Percentiles rank a stretch among this genome's conserved stretches.
Evolutionary conservation across 2,113 vertebrate species (phyloP).

Genomic region (Orientallactaga bullata): DNA sequence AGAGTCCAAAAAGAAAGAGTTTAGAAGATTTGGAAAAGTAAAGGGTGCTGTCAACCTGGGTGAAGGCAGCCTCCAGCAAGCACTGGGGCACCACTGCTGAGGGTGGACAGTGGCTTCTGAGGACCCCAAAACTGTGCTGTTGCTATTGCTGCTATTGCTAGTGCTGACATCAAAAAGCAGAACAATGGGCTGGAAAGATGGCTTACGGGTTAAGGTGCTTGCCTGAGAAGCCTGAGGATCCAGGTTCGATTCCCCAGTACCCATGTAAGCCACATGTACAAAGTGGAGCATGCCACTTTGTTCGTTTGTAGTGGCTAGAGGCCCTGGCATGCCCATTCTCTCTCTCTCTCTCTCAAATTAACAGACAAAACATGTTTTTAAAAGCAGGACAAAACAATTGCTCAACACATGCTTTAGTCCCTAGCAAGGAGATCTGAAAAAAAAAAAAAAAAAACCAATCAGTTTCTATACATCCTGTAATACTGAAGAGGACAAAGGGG

Average conservation of each 20-base stretch:
- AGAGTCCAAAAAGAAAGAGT: not conserved
- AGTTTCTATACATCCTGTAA: not conserved
- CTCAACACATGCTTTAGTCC: not conserved
- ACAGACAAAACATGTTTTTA: no score
- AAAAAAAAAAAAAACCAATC: not conserved
- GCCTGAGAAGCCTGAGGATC: no score
- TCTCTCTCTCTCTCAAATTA: no score
- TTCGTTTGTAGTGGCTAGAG: no score
- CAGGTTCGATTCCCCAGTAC: no score
- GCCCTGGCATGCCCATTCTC: no score
- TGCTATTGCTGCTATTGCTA: not conserved
- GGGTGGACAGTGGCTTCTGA: not conserved
- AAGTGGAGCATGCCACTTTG: no score
- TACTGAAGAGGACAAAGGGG: not conserved
- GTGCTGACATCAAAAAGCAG: not conserved
- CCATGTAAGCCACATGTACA: no score
- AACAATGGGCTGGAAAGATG: no score
- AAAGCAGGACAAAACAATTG: not conserved
- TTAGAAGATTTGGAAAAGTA: constrained; percentile 9
- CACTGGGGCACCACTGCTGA: not conserved
- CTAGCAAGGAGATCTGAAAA: not conserved
- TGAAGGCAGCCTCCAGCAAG: not conserved
- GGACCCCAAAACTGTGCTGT: not conserved
- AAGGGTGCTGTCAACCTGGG: not conserved
- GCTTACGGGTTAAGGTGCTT: no score